Percentiles rank a stretch among this genome's conserved stretches.
phyloP scores from a whole-genome alignment of 2,888 invertebrate genomes.

The Masnerella sp. region DNA sequence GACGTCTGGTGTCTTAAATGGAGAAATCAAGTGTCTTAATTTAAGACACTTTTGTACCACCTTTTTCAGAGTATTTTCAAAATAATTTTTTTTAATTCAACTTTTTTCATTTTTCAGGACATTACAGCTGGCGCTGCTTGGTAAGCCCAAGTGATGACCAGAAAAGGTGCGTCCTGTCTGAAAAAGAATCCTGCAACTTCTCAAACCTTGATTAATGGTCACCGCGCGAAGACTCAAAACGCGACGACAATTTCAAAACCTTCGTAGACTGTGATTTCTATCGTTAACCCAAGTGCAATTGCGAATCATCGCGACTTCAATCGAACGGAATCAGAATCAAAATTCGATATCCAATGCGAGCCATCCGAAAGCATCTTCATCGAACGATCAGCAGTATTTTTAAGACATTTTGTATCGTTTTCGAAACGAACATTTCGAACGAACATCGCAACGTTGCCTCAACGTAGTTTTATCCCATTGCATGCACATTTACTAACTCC shows the following conservation, averaged over 20 bases:
- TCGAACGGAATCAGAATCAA: too few relatives aligned
- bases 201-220: slow-evolving; percentile 49
- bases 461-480: slow-evolving; percentile 18
- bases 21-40: too few relatives aligned
- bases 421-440: slow-evolving; percentile 38
- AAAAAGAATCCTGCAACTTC: slow-evolving; percentile 39
- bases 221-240: slow-evolving; percentile 24
- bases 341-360: too few relatives aligned
- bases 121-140: slow-evolving; percentile 74
- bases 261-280: slow-evolving; percentile 52
- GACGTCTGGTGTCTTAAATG: too few relatives aligned
- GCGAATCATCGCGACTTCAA: neutral
- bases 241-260: slow-evolving; percentile 22
- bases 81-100: neutral
- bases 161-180: slow-evolving; percentile 69
- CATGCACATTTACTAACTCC: slow-evolving; percentile 20
- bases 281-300: slow-evolving; percentile 19
- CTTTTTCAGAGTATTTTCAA: neutral
- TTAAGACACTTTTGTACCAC: too few relatives aligned
- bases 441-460: slow-evolving; percentile 22
- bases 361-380: slow-evolving; percentile 27
- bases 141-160: slow-evolving; percentile 73
- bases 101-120: slow-evolving; percentile 64
- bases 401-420: slow-evolving; percentile 11
- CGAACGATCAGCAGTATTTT: slow-evolving; percentile 20